Conservation (phyloP, 2,888 invertebrate genomes). For the Epinotia nisella region DNA sequence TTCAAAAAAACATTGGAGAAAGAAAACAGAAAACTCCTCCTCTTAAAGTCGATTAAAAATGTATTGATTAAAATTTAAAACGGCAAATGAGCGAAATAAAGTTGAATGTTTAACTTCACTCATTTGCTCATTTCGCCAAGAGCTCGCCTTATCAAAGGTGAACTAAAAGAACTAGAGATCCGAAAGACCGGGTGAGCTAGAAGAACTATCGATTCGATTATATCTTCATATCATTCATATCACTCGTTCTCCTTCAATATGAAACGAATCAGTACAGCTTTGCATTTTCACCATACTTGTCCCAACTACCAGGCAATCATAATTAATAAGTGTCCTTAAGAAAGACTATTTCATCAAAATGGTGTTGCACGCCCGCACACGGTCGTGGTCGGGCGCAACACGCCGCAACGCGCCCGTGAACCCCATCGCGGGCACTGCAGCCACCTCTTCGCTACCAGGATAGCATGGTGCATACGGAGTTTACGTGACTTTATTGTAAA, state of each 20-base stretch:
- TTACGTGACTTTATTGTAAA: background rate
- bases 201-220: background rate
- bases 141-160: background rate
- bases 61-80: too few relatives aligned
- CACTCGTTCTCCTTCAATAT: too few relatives aligned
- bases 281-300: conserved; percentile 51
- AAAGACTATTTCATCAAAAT: too few relatives aligned
- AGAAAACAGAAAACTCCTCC: too few relatives aligned
- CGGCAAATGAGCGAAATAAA: too few relatives aligned
- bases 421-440: conserved; percentile 26
- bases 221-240: too few relatives aligned
- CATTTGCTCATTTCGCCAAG: too few relatives aligned
- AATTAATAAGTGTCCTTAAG: background rate
- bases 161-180: conserved; percentile 4
- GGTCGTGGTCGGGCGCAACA: conserved; percentile 59
- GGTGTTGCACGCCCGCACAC: conserved; percentile 57
- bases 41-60: too few relatives aligned
- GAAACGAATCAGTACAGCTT: conserved; percentile 50
- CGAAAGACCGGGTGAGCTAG: background rate
- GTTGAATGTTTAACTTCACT: too few relatives aligned
- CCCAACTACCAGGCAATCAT: conserved; percentile 34
- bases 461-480: background rate
- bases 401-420: conserved; percentile 8
- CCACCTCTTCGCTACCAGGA: conserved; percentile 12
- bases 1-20: too few relatives aligned